Conservation (phyloP, 53 echinoderm and acorn worm genomes). For the Paracentrotus lividus region DNA sequence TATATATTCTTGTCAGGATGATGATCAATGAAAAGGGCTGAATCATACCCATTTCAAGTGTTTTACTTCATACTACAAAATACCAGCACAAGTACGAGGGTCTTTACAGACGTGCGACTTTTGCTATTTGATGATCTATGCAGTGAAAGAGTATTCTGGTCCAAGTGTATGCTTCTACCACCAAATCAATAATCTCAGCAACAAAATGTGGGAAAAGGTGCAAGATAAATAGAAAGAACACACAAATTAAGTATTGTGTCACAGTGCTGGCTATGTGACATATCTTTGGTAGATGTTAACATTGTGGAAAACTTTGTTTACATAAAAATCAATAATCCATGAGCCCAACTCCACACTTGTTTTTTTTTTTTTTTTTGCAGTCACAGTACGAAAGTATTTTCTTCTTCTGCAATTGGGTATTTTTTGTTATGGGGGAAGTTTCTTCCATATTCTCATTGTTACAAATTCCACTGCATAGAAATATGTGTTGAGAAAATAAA, state of each 20-base stretch:
- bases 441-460: neutral
- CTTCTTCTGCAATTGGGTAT: too few species aligned
- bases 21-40: constrained; percentile 38
- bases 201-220: neutral
- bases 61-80: neutral
- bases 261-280: neutral
- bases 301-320: neutral
- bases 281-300: constrained; percentile 20
- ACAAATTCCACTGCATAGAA: neutral
- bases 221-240: neutral
- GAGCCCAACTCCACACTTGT: too few species aligned
- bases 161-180: neutral
- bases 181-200: neutral
- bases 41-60: constrained; percentile 27
- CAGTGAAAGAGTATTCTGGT: neutral
- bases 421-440: neutral
- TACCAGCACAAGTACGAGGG: neutral
- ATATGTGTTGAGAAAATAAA: neutral
- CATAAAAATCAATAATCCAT: constrained; percentile 9
- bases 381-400: too few species aligned
- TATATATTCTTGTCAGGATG: neutral
- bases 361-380: too few species aligned
- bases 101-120: neutral
- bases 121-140: neutral
- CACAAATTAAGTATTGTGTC: neutral